Evolutionary conservation across 92 coral and sea anemone genomes (phyloP), one percentile per base, ranked within the genome.

Genomic region (Siderastrea siderea): DNA sequence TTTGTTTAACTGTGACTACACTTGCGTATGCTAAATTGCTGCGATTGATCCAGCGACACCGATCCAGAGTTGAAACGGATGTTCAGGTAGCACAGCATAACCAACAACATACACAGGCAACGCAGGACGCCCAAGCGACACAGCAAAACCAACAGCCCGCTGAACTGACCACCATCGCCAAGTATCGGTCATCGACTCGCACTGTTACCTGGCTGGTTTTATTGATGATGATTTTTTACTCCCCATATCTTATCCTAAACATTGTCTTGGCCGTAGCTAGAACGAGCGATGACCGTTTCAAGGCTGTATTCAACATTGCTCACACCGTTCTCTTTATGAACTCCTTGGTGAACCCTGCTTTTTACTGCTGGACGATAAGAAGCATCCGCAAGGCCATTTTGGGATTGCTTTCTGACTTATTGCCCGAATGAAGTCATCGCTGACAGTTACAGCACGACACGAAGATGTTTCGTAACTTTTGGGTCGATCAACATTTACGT

Each of bases 291-390:
- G 68, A 82, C 17, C 86, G 66, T 55, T 82, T 82, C 75, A 68
- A 71, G 54, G 77, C 86, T 15, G 70, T 69, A 7, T 82, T 82
- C 77, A 68, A 82, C 45, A 82, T 70, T 9, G n/a, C 78, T 43
- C 86, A 68, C 78, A 82, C 77, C 76, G 46, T 81, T 53, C 48
- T 81, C 7, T 68, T 81, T 44, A 82, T 82, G 82, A 59, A 78
- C 47, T 71, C 86, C 4, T 13, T 68, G 43, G 55, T 69, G 10
- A 69, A 69, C 13, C 86, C 86, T 3, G 69, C 61, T 38, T 81
- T 69, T 70, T 68, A 55, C 51, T 81, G 86, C 57, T 82, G 78
- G 78, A 70, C 58, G 59, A 71, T 82, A 12, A 58, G 57, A 46
- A 45, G 45, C 78, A 70, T 82, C 16, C 68, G 70, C 3, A 55